These are phyloP conservation scores for Procambarus clarkii DNA, from an alignment of 1,140 invertebrate genomes.

Conservation along the genomic window DNA sequence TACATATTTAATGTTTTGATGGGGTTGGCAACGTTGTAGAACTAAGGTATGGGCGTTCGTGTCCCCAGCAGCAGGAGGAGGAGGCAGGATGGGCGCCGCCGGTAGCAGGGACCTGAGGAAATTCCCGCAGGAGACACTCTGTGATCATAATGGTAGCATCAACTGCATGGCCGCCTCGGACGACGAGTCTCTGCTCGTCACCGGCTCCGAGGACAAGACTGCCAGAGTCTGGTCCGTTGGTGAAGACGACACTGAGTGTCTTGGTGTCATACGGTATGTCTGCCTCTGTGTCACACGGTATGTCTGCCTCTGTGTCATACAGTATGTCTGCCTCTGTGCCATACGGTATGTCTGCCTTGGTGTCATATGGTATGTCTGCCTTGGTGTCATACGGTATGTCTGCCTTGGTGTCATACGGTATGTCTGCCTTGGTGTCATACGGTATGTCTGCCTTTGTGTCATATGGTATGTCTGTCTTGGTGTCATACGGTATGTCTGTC, in stretches of 20 bases:
- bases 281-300: background rate
- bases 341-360: no score
- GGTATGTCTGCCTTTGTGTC: no score
- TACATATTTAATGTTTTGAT: no score
- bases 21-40: no score
- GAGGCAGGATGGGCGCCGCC: background rate
- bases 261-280: conserved; percentile 76
- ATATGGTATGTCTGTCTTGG: no score
- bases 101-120: background rate
- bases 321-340: no score
- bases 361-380: background rate
- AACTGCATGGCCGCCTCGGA: conserved; percentile 79
- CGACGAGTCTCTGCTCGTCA: conserved; percentile 78
- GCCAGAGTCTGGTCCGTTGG: conserved; percentile 77
- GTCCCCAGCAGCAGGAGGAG: background rate
- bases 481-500: no score
- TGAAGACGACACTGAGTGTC: conserved; percentile 77
- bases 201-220: conserved; percentile 78
- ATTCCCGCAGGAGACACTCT: conserved; percentile 15
- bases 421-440: no score
- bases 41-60: no score
- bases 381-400: background rate
- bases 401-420: no score
- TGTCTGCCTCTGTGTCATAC: background rate
- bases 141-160: conserved; percentile 76